Conservation (phyloP, 2,797 vertebrate species). For the Coluber constrictor region DNA sequence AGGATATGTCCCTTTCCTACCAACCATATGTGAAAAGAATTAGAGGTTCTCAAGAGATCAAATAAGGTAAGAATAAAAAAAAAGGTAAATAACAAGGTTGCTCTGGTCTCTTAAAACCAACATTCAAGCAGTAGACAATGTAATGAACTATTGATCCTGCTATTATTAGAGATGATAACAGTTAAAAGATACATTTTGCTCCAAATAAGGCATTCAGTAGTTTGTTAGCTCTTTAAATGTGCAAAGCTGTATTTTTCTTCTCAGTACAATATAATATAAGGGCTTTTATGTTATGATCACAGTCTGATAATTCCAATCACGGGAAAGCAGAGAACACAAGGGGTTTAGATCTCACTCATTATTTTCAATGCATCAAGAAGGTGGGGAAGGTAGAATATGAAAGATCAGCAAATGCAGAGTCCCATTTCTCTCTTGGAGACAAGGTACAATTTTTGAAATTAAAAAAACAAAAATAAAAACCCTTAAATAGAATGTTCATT, state of each 20-base stretch:
- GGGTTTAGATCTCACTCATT: not conserved
- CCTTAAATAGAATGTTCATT: not conserved
- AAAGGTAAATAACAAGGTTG: conserved; percentile 3
- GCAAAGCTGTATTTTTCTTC: conserved; percentile 34
- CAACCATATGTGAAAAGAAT: not conserved
- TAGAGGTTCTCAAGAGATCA: not conserved
- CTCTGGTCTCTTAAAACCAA: not conserved
- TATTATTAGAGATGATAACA: conserved; percentile 29
- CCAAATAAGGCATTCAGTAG: not conserved
- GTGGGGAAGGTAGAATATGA: not conserved
- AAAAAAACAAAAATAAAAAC: not conserved
- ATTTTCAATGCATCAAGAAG: not conserved
- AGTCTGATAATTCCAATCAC: not conserved
- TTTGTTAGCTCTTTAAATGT: conserved; percentile 17
- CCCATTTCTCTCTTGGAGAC: not conserved
- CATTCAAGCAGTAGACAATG: not conserved
- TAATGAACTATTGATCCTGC: conserved; percentile 1
- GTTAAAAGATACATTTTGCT: not conserved
- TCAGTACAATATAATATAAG: conserved; percentile 47
- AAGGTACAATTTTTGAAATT: not conserved
- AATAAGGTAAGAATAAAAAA: not conserved
- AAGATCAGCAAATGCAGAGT: not conserved
- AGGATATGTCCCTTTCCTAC: not conserved
- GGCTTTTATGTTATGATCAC: conserved; percentile 48
- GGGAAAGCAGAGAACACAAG: not conserved